Evolutionary conservation across 2,888 invertebrate species (phyloP), one percentile per base, ranked within the genome.

Genomic region (Nowickia ferox): DNA sequence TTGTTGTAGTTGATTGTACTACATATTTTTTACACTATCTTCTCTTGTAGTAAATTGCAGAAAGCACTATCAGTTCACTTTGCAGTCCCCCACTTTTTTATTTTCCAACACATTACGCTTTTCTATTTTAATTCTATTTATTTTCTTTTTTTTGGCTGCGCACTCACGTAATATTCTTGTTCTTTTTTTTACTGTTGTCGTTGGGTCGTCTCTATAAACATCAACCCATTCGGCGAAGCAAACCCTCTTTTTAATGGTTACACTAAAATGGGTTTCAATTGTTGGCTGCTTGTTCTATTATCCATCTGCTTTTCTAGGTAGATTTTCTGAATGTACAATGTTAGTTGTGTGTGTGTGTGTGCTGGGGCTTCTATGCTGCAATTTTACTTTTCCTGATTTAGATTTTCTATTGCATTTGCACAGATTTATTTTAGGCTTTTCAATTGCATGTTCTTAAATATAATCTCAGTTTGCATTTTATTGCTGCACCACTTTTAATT

Each of bases 121-220:
- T 66, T 59, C 46, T 59, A 48, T 48, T 63, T 59, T 30, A 30
- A 40, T 57, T 74, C 68, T 75, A 6, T 42, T 61, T 30, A 17
- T 61, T 57, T 68, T 63, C 69, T 77, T 75, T 59, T 71, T 83
- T 78, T 78, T 82, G 69, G 77, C 68, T 86, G 86, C 86, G 86
- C 86, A 86, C 83, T 83, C 86, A 86, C 86, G 79, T 83, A 86
- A 86, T 86, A 59, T 77, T 65, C 65, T 71, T 83, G 76, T 71
- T 83, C 69, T 69, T 82, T 40, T 71, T 80, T 65, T 81, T 53
- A 38, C 57, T 69, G 17, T 69, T 72, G 48, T 57, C 40, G 46
- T 81, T 66, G 57, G 48, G 51, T 59, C 13, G 30, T 61, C 59
- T 77, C 42, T 66, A 55, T 44, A 69, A 30, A 79, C 69, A 71